Base-by-base conservation (phyloP, 2,888 invertebrate genomes). In the Lysandra coridon region DNA sequence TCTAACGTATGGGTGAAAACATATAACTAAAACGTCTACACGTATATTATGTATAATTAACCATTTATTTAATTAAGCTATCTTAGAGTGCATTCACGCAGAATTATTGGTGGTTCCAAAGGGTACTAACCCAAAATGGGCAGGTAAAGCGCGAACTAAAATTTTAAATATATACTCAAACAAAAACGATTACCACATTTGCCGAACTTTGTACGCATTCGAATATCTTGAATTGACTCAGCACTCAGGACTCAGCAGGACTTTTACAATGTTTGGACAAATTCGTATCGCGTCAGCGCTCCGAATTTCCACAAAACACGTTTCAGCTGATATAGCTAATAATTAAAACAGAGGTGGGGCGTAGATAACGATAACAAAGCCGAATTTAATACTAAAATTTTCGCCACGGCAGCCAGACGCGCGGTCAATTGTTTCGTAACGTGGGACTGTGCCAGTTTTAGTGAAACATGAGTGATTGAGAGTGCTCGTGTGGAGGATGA, bases 401-500 rank as follows among this genome's bases (percentile, higher is more conserved):
- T 75, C 49, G 49, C 75, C 69, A 37, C 69, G 37, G 33, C 69
- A 44, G 23, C 14, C 75, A 75, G 44, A 44, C 44, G 49, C 49
- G 4, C 49, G 44, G 75, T 75, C 75, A 49, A 75, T 23, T 74
- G 74, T 74, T 75, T 49, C 75, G 75, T 30, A 75, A 44, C 69
- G 69, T 69, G 69, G 0, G 74, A 49, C 33, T 75, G 74, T 75
- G 49, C 49, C 4, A 75, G 49, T 23, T 74, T 74, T 30, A 64
- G 23, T 64, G 30, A 23, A 64, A 30, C 12, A 12, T 64, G 33
- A 69, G 69, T 69, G 37, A 64, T 64, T 64, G 23, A 64, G 30
- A 14, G 33, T 69, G 69, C 5, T 37, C 30, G 33, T 14, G 69
- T 37, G 73, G 73, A 89, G 80, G 73, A 96, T 96, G 96, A 96